phyloP scores from a whole-genome alignment of 2,113 vertebrate species.

The Channa argus region DNA sequence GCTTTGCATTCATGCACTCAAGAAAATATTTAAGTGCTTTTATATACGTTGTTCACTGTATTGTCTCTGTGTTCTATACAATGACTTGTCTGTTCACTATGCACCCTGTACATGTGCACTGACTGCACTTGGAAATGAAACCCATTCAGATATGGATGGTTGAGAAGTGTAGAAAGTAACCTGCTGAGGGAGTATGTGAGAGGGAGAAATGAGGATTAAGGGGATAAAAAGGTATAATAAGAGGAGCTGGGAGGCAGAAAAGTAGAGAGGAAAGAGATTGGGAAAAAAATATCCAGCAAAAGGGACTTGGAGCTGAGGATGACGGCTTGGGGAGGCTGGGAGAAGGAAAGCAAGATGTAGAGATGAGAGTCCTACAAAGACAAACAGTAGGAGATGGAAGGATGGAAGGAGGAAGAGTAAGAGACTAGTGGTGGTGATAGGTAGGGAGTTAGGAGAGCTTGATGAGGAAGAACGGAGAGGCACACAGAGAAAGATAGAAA shows the following conservation, averaged over 20 bases:
- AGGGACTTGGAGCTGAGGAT: constrained; percentile 4
- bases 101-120: not conserved
- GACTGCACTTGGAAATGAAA: constrained; percentile 34
- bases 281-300: not conserved
- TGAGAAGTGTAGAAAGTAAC: constrained; percentile 27
- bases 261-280: constrained; percentile 18
- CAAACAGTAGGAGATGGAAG: constrained; percentile 26
- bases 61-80: constrained; percentile 25
- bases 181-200: constrained; percentile 30
- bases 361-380: constrained; percentile 42
- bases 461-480: constrained; percentile 2
- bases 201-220: constrained; percentile 59
- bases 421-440: constrained; percentile 11
- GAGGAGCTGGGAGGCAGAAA: constrained; percentile 32
- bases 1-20: constrained; percentile 29
- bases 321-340: constrained; percentile 30
- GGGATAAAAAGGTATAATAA: constrained; percentile 52
- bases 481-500: constrained; percentile 24
- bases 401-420: constrained; percentile 10
- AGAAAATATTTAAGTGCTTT: constrained; percentile 32
- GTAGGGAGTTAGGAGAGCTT: constrained; percentile 3
- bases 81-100: constrained; percentile 15
- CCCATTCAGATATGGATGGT: constrained; percentile 41
- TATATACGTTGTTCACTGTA: constrained; percentile 14
- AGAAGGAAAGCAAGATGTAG: constrained; percentile 24